Evolutionary conservation across 1,140 invertebrate genomes (phyloP), one percentile per base, ranked within the genome.

Genomic region (Amphibalanus amphitrite): DNA sequence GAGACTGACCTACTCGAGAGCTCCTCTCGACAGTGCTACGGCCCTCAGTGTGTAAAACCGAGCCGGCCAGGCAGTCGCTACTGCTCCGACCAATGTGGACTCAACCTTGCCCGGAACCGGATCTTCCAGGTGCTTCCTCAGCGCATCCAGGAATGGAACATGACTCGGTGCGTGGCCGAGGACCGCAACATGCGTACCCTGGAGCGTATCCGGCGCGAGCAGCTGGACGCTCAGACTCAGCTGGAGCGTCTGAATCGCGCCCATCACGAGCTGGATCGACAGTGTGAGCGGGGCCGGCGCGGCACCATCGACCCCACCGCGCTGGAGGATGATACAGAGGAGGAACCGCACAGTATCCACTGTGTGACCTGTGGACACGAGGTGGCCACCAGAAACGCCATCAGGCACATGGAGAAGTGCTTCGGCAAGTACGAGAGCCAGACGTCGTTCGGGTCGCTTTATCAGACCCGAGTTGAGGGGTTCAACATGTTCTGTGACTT

Each of bases 401-500:
- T 97, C 13, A 92, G 92, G 78, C 95, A 95, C 76, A 92, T 95
- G 90, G 93, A 95, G 80, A 93, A 93, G 77, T 95, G 93, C 80
- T 96, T 94, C 78, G 92, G 95, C 75, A 97, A 97, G 86, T 94
- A 95, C 80, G 97, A 99, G 79, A 94, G 92, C 69, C 93, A 97
- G 81, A 92, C 94, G 3, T 96, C 95, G 0, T 98, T 97, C 81
- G 95, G 93, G 25, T 96, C 92, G 25, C 88, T 92, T 69, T 95
- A 92, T 76, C 92, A 95, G 78, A 97, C 95, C 0, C 85, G 90
- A 69, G 95, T 97, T 74, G 95, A 97, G 80, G 91, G 91, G 25
- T 87, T 91, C 81, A 90, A 92, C 77, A 96, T 99, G 89, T 98
- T 99, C 79, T 99, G 97, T 80, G 96, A 99, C 78, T 94, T 90